phyloP scores from a whole-genome alignment of 2,888 invertebrate genomes.

The Isoperla grammatica region DNA sequence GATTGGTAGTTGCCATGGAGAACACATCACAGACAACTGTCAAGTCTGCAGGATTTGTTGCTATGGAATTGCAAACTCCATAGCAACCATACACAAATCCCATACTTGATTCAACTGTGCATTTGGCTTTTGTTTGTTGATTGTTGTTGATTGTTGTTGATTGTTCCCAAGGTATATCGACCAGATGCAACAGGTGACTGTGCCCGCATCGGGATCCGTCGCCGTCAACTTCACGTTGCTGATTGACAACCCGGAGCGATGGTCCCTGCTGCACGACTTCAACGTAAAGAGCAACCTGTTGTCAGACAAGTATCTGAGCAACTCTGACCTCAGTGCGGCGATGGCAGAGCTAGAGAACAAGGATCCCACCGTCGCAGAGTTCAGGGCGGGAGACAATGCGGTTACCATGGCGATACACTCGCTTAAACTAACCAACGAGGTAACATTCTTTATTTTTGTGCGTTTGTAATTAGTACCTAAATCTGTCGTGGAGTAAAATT shows the following conservation, averaged over 20 bases:
- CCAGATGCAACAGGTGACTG: conserved; percentile 55
- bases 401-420: conserved; percentile 61
- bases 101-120: no score
- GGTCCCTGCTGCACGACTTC: conserved; percentile 78
- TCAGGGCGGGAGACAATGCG: conserved; percentile 61
- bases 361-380: conserved; percentile 62
- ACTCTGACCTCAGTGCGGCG: conserved; percentile 56
- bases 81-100: no score
- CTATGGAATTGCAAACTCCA: no score
- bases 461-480: neutral
- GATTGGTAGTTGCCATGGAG: no score
- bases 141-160: no score
- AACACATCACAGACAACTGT: no score
- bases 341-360: conserved; percentile 64
- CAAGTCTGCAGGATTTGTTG: no score
- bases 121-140: no score
- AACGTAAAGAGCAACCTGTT: conserved; percentile 59
- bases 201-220: conserved; percentile 50
- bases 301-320: conserved; percentile 52
- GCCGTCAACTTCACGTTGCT: conserved; percentile 72
- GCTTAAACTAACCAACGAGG: conserved; percentile 66
- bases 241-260: conserved; percentile 73
- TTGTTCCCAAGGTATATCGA: conserved; percentile 57
- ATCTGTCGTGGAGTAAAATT: no score
- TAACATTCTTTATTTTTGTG: conserved; percentile 39